phyloP scores from a whole-genome alignment of 1,140 invertebrate species.

The Lordiphosa collinella region DNA sequence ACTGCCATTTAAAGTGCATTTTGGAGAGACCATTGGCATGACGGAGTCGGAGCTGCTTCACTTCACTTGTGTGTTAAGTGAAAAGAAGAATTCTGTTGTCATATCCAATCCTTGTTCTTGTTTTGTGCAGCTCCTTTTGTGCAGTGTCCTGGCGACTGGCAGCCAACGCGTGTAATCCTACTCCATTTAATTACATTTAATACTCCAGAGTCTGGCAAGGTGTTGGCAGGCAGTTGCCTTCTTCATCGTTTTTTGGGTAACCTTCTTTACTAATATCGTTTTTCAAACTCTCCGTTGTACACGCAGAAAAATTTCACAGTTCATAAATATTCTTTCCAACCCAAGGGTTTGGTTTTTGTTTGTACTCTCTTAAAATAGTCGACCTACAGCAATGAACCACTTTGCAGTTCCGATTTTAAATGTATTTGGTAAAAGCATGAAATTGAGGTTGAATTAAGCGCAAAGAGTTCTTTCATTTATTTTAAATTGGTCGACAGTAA shows the following conservation, averaged over 20 bases:
- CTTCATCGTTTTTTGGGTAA: constrained; percentile 11
- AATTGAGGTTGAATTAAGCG: too few species aligned
- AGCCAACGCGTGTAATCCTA: constrained; percentile 64
- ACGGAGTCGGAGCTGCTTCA: constrained; percentile 38
- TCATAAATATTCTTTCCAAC: too few species aligned
- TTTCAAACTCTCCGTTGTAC: constrained; percentile 43
- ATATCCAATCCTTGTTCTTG: not conserved
- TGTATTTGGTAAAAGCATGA: too few species aligned
- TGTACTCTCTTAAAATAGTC: too few species aligned
- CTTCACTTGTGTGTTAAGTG: constrained; percentile 62
- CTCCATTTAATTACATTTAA: constrained; percentile 77
- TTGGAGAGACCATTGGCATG: constrained; percentile 54
- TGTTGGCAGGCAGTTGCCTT: constrained; percentile 42
- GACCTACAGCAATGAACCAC: too few species aligned
- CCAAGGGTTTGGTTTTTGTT: too few species aligned
- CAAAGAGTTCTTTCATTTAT: too few species aligned
- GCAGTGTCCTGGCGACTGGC: constrained; percentile 13
- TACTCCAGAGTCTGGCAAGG: constrained; percentile 31
- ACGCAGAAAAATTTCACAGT: too few species aligned
- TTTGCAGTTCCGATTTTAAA: too few species aligned
- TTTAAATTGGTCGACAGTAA: too few species aligned
- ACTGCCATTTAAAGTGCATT: constrained; percentile 79
- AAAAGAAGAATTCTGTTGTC: constrained; percentile 48
- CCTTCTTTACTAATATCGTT: constrained; percentile 67
- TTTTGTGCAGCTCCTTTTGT: constrained; percentile 42